These are phyloP conservation scores for Drosophila putrida DNA, from an alignment of 2,888 invertebrate species.

Conservation along the genomic window DNA sequence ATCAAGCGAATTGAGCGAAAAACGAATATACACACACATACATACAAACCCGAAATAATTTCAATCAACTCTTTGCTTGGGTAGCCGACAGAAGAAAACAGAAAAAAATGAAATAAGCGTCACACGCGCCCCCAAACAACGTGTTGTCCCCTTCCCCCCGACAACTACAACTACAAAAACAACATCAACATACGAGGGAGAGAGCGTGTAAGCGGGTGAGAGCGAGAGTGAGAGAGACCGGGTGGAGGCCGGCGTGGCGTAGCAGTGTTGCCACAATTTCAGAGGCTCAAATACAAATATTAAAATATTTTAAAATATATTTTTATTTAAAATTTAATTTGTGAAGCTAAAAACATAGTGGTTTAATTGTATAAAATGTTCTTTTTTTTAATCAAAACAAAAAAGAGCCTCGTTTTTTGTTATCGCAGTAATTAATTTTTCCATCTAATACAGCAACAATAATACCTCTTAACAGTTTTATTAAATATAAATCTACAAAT, in stretches of 20 bases:
- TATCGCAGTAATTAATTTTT: no score
- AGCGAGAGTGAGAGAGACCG: conserved; percentile 41
- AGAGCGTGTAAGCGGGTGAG: conserved; percentile 31
- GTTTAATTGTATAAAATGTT: no score
- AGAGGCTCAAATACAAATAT: no score
- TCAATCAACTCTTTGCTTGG: conserved; percentile 79
- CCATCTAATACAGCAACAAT: no score
- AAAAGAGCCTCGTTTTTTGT: no score
- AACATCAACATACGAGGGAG: conserved; percentile 32
- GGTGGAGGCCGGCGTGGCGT: conserved; percentile 45
- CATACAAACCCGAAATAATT: conserved; percentile 70
- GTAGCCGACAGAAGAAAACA: conserved; percentile 36
- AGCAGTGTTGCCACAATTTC: conserved; percentile 5
- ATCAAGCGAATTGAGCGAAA: conserved; percentile 46
- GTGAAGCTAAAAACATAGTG: no score
- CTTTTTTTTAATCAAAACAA: no score
- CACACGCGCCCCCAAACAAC: conserved; percentile 73
- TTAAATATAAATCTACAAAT: no score
- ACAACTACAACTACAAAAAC: conserved; percentile 18
- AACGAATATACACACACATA: conserved; percentile 36
- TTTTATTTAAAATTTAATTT: no score
- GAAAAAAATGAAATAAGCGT: conserved; percentile 64
- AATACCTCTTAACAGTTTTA: no score
- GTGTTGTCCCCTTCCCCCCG: conserved; percentile 26
- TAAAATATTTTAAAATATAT: no score